Percentiles rank a stretch among this genome's conserved stretches.
Evolutionary conservation across 2,113 vertebrate genomes (phyloP).

Genomic region (Psittacula cyanocephala): DNA sequence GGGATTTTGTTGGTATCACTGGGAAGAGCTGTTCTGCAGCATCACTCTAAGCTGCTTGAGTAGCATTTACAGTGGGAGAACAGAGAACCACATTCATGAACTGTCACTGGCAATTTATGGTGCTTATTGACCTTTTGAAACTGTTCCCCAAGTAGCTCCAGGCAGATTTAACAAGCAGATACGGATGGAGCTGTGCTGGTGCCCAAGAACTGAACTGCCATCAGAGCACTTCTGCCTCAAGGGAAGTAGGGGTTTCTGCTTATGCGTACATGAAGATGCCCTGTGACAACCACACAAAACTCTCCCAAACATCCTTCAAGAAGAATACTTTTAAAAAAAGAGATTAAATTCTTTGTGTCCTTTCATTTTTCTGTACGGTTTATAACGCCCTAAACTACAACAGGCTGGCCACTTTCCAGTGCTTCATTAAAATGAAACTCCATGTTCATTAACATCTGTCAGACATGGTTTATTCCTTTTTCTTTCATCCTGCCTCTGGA

Average conservation of each 20-base stretch:
- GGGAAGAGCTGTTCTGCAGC: background rate
- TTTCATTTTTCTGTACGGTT: background rate
- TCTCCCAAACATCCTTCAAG: background rate
- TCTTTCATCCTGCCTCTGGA: background rate
- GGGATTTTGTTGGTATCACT: background rate
- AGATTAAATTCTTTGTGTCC: background rate
- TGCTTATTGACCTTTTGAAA: background rate
- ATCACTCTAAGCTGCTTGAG: background rate
- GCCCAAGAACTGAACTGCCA: background rate
- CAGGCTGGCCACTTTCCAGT: background rate
- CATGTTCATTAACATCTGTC: background rate
- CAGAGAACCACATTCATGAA: background rate
- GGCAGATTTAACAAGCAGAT: background rate
- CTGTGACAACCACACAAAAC: background rate
- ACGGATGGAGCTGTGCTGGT: background rate
- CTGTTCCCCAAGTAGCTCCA: background rate
- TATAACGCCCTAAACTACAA: background rate
- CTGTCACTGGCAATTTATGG: background rate
- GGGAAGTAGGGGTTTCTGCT: background rate
- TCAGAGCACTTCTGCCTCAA: background rate
- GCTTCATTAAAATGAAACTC: background rate
- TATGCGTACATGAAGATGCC: background rate
- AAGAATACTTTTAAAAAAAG: background rate
- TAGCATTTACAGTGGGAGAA: background rate
- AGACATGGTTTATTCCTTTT: background rate